Evolutionary conservation across 2,888 invertebrate species (phyloP), one percentile per base, ranked within the genome.

Genomic region (Melieria crassipennis): DNA sequence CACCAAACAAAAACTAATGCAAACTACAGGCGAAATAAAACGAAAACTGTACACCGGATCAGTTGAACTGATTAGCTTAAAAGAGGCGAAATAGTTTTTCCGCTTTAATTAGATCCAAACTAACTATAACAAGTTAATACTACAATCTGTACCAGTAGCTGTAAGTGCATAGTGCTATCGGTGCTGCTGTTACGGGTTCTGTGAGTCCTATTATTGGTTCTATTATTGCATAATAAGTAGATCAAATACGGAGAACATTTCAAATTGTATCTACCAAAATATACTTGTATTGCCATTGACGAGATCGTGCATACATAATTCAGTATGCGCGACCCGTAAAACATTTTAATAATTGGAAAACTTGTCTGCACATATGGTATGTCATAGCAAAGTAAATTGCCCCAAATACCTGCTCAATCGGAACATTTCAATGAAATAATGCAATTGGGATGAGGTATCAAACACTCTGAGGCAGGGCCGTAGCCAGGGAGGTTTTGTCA

Each of bases 391-490:
- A n/a, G 13, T n/a, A 5, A 9, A 48, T 63, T 76, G 75, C 75
- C 82, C 80, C 77, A 82, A 76, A 81, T 82, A 78, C 56, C 61
- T 69, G 71, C 64, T 76, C 76, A 72, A 78, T 78, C 79, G 76
- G 79, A 77, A 83, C 82, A 83, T 83, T 63, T 6, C 42, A 69
- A 62, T 69, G 61, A 62, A n/a, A 45, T 13, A 63, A 62, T 57
- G 63, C 47, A n/a, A 71, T 75, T 70, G 67, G 64, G 42, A 48
- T 62, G 3, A 30, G 30, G 30, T 30, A 30, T 30, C 30, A 30
- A 30, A 30, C 30, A 30, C 30, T 30, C 30, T 3, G 30, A 30
- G 30, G 30, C 30, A 30, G 30, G 30, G 30, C 30, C 30, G 30
- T 30, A 30, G 30, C 30, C 30, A 30, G 30, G 30, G 30, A 3